Evolutionary conservation across 2,113 vertebrate species (phyloP).

Genomic region (Corythornis cristatus): DNA sequence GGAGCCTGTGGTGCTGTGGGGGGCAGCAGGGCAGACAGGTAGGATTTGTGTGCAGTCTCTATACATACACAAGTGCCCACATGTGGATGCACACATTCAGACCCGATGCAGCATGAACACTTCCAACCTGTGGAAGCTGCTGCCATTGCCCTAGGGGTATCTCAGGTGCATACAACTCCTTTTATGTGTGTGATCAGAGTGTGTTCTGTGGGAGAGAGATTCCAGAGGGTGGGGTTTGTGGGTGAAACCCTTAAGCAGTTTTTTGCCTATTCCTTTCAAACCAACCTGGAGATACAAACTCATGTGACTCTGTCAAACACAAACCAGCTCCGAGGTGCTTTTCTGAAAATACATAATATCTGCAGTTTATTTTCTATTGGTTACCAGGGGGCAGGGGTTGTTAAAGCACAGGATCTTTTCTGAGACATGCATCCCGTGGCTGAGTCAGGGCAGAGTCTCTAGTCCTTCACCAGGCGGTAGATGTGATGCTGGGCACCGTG

Average conservation of each 20-base stretch:
- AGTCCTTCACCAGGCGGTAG: constrained; percentile 95
- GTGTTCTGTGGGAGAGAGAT: not conserved
- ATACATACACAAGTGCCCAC: not conserved
- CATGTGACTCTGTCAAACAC: constrained; percentile 1
- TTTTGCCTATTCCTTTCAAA: not conserved
- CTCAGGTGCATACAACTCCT: not conserved
- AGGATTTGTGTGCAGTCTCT: not conserved
- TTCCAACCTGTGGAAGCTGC: not conserved
- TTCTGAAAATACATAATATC: constrained; percentile 71
- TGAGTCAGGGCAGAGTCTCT: constrained; percentile 64
- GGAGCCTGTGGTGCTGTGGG: not conserved
- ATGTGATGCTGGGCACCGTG: constrained; percentile 94
- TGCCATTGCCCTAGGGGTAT: not conserved
- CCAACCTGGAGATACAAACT: not conserved
- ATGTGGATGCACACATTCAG: not conserved
- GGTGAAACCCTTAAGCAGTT: not conserved
- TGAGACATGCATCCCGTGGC: constrained; percentile 49
- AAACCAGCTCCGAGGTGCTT: constrained; percentile 56
- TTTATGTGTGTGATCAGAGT: not conserved
- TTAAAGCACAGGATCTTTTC: constrained; percentile 56
- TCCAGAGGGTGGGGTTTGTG: not conserved
- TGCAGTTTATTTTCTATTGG: constrained; percentile 76
- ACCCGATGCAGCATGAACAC: not conserved
- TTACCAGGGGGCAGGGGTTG: constrained; percentile 2
- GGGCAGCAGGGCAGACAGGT: not conserved